A percentile compares a stretch with the other conserved stretches of the same genome.
Evolutionary conservation across 2,113 vertebrate species (phyloP).

Genomic region (Dissostichus mawsoni): DNA sequence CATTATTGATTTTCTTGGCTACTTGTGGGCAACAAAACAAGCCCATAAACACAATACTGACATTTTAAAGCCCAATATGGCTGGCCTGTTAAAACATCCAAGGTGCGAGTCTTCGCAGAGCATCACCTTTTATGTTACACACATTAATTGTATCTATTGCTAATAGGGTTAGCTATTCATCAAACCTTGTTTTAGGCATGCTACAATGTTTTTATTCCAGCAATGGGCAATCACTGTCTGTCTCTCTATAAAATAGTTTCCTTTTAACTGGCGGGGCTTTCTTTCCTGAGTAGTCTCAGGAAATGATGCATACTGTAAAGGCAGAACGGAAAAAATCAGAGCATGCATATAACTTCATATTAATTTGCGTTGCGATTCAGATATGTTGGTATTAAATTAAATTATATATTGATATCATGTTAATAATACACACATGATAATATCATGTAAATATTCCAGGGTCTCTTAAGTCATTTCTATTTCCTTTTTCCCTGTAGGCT

Average conservation of each 20-base stretch:
- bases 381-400: no score
- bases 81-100: not conserved
- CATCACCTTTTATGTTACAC: not conserved
- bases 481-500: no score
- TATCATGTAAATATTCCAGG: no score
- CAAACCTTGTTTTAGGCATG: not conserved
- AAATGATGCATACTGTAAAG: not conserved
- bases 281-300: not conserved
- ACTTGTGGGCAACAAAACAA: not conserved
- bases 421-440: no score
- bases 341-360: not conserved
- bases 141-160: not conserved
- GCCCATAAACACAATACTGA: constrained; percentile 5
- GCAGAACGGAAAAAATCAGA: not conserved
- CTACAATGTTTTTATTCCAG: not conserved
- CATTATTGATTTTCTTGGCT: not conserved
- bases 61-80: not conserved
- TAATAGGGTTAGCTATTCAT: not conserved
- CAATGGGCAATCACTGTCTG: not conserved
- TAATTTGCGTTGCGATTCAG: no score
- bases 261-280: not conserved
- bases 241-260: no score
- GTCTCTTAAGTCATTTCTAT: no score
- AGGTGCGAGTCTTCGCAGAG: not conserved
- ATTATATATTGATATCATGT: no score